Evolutionary conservation across 2,797 vertebrate genomes (phyloP).

Genomic region (Darevskia mixta): DNA sequence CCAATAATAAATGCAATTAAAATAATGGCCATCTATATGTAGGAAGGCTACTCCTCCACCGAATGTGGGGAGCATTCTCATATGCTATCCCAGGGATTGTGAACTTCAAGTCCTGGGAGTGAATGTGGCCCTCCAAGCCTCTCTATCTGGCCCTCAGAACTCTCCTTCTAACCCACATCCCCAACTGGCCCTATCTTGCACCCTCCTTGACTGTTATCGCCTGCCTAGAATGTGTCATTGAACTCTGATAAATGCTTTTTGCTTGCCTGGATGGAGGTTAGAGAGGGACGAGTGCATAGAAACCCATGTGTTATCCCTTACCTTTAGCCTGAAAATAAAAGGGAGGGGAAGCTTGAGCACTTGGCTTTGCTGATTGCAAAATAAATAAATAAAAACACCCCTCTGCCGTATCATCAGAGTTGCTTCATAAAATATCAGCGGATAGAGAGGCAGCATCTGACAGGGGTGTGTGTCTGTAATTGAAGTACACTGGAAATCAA

Average conservation of each 20-base stretch:
- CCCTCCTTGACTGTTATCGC: no score
- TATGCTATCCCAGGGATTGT: neutral
- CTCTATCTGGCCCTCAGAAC: no score
- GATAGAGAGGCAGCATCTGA: neutral
- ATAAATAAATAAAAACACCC: neutral
- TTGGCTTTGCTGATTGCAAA: neutral
- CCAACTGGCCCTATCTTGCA: no score
- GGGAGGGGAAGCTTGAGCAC: neutral
- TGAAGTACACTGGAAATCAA: neutral
- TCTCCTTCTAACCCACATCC: no score
- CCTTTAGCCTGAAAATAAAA: neutral
- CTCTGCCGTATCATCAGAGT: rapidly evolving
- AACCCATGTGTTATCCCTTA: neutral
- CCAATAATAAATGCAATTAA: neutral
- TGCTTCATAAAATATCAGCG: neutral
- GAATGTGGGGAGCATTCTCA: no score
- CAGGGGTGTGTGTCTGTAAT: neutral
- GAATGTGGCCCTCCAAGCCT: no score
- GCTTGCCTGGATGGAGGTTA: no score
- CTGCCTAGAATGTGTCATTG: no score
- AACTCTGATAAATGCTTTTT: no score
- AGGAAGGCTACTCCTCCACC: no score
- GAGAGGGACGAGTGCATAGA: no score
- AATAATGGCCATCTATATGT: neutral
- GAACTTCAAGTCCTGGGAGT: no score